Evolutionary conservation across 2,113 vertebrate genomes (phyloP), one percentile per base, ranked within the genome.

Genomic region (Rattus rattus): DNA sequence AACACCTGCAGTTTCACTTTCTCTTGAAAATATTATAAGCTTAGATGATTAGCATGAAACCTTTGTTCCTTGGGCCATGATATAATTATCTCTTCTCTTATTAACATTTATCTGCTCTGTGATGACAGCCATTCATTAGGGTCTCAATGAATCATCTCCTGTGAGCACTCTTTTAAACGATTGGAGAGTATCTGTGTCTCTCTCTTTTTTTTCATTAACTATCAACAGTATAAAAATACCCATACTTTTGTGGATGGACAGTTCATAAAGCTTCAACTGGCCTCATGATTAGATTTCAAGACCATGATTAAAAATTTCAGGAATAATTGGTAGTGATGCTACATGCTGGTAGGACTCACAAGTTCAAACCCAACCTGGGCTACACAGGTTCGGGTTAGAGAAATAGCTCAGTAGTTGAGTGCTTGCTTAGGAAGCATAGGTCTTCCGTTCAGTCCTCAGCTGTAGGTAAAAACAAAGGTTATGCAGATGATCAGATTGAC

Each of bases 161-260:
- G 4, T 92, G 56, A 8, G 11, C 87, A 85, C 28, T 49, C 36
- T 72, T 90, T 84, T 17, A 84, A 73, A 28, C 5, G 28, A 72
- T 59, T 63, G 9, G 24, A 67, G 92, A 81, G n/a, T 54, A 13
- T 80, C 22, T 65, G 73, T 85, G 47, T 33, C 19, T 83, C 22
- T 61, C 17, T 43, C 59, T 73, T 22, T 73, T 81, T 61, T 54
- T 20, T 10, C n/a, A 26, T 63, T 43, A 73, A 61, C 59, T 47
- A 83, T 59, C 54, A 94, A 91, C 22, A 85, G 88, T 61, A 61
- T 16, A 56, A 92, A 43, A 97, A 70, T 72, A 85, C 30, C 9
- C 30, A 69, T 52, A 49, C 16, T 10, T 61, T 77, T 52, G 52
- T 26, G 77, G 39, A 19, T 63, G 79, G 26, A 28, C 12, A 91